These are phyloP conservation scores for Orbicella faveolata DNA, from an alignment of 64 coral and sea anemone species.

Conservation along the genomic window DNA sequence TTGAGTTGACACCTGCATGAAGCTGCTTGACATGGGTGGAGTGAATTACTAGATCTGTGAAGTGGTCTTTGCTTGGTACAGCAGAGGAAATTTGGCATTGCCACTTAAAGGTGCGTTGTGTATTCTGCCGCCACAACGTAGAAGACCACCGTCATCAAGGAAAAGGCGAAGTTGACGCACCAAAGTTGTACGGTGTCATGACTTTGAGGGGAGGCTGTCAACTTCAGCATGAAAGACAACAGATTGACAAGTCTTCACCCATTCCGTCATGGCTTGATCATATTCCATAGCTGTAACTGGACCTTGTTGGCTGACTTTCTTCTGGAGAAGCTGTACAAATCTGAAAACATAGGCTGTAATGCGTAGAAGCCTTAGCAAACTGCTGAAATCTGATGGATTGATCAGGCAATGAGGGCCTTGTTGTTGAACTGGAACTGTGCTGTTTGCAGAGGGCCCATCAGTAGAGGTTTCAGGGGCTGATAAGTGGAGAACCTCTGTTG, in stretches of 20 bases:
- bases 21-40: slow-evolving; percentile 8
- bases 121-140: slow-evolving; percentile 73
- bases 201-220: slow-evolving; percentile 17
- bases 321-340: slow-evolving; percentile 18
- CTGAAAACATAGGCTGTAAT: slow-evolving; percentile 23
- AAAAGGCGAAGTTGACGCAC: slow-evolving; percentile 59
- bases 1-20: slow-evolving; percentile 46
- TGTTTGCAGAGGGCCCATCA: background rate
- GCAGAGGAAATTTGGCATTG: slow-evolving; percentile 13
- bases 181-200: slow-evolving; percentile 8
- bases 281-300: slow-evolving; percentile 40
- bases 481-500: slow-evolving; percentile 10
- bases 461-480: background rate
- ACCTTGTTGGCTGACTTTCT: background rate
- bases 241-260: slow-evolving; percentile 32
- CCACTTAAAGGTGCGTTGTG: slow-evolving; percentile 26
- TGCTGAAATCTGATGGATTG: slow-evolving; percentile 13
- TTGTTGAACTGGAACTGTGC: slow-evolving; percentile 11
- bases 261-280: slow-evolving; percentile 19
- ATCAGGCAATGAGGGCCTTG: slow-evolving; percentile 15
- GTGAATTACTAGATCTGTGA: slow-evolving; percentile 17
- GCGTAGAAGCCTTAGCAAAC: slow-evolving; percentile 13
- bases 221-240: slow-evolving; percentile 36
- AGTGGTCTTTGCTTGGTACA: slow-evolving; percentile 3
- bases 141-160: slow-evolving; percentile 40